phyloP scores from a whole-genome alignment of 2,797 vertebrate genomes.

The Centroberyx gerrardi region DNA sequence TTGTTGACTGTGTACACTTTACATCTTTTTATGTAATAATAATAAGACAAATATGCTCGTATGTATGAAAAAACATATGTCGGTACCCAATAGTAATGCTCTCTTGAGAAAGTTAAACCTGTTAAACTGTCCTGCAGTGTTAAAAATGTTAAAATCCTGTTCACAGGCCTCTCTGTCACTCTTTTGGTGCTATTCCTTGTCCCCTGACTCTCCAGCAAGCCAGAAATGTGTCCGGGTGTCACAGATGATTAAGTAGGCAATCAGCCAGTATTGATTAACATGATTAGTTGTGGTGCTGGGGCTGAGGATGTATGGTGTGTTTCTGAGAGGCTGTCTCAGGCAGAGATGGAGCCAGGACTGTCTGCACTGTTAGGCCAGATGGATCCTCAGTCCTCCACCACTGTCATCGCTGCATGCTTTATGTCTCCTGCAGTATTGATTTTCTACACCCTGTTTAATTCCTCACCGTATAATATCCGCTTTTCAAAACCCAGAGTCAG shows the following conservation, averaged over 20 bases:
- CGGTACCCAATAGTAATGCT: slow-evolving; percentile 12
- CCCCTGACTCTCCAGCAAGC: slow-evolving; percentile 62
- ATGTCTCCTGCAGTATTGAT: slow-evolving; percentile 85
- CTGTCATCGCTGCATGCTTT: slow-evolving; percentile 81
- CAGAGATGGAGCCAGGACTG: slow-evolving; percentile 75
- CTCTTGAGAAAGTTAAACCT: slow-evolving; percentile 57
- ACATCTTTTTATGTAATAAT: not conserved
- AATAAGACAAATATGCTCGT: not conserved
- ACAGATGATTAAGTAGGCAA: slow-evolving; percentile 84
- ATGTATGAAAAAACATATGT: slow-evolving; percentile 18
- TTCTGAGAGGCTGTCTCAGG: slow-evolving; percentile 69
- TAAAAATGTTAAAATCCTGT: slow-evolving; percentile 60
- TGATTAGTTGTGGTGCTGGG: slow-evolving; percentile 80
- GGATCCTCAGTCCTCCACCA: slow-evolving; percentile 71
- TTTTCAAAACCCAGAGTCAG: slow-evolving; percentile 73
- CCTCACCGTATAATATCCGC: slow-evolving; percentile 74
- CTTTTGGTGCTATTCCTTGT: slow-evolving; percentile 63
- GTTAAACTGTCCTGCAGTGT: slow-evolving; percentile 63
- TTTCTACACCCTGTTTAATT: slow-evolving; percentile 79
- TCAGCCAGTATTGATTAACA: slow-evolving; percentile 86
- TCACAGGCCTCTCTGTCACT: slow-evolving; percentile 62
- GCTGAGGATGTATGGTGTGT: slow-evolving; percentile 67
- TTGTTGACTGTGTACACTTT: slow-evolving; percentile 15
- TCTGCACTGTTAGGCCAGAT: slow-evolving; percentile 74
- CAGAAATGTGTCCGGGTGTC: slow-evolving; percentile 76